phyloP scores from a whole-genome alignment of 1,140 invertebrate species.

The Anoplophora glabripennis region DNA sequence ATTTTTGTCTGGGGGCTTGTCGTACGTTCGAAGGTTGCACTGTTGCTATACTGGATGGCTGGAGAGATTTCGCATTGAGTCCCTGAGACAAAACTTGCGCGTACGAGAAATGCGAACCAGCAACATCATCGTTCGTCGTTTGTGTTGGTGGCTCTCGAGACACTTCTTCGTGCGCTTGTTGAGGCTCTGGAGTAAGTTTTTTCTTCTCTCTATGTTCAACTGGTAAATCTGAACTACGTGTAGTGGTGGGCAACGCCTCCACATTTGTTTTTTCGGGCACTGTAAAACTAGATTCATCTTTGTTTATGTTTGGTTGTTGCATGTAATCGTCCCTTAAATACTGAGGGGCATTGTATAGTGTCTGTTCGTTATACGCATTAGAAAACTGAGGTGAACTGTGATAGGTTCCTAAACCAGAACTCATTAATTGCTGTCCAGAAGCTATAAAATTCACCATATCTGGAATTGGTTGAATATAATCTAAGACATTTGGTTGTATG shows the following conservation, averaged over 20 bases:
- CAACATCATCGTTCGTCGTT: slow-evolving; percentile 5
- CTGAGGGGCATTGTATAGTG: no score
- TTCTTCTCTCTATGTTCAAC: background rate
- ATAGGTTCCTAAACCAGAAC: slow-evolving; percentile 48
- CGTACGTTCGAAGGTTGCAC: slow-evolving; percentile 29
- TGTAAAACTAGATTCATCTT: no score
- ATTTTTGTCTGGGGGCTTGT: slow-evolving; percentile 36
- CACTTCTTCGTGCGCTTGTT: slow-evolving; percentile 4
- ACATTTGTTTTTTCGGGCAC: background rate
- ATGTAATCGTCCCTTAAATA: no score
- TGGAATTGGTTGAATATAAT: slow-evolving; percentile 53
- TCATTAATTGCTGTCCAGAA: slow-evolving; percentile 50
- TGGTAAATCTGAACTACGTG: background rate
- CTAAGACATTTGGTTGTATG: slow-evolving; percentile 22
- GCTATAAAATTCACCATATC: slow-evolving; percentile 55
- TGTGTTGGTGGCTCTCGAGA: slow-evolving; percentile 8
- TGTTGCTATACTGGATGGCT: slow-evolving; percentile 56
- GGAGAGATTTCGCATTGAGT: slow-evolving; percentile 52
- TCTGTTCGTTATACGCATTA: no score
- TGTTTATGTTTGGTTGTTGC: no score
- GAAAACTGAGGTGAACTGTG: slow-evolving; percentile 21
- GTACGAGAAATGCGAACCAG: slow-evolving; percentile 54
- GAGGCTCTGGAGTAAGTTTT: background rate
- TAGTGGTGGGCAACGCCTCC: background rate
- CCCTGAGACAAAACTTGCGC: slow-evolving; percentile 71